Conservation (phyloP, 2,797 vertebrate genomes). For the Chiloscyllium punctatum region DNA sequence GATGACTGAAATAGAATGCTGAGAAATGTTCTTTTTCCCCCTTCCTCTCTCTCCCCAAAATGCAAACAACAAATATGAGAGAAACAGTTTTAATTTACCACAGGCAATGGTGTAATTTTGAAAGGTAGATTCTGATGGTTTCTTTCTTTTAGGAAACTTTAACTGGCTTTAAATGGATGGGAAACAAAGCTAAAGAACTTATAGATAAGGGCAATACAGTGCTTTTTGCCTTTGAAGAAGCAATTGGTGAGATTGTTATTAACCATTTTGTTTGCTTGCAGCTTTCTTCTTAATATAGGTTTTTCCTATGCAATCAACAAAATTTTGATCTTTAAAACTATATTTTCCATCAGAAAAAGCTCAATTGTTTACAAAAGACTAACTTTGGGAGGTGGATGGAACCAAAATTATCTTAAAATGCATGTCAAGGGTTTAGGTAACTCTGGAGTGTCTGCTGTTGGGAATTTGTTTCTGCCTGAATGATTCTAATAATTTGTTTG, state of each 20-base stretch:
- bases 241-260: conserved; percentile 73
- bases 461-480: neutral
- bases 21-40: neutral
- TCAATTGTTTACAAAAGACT: too few species aligned
- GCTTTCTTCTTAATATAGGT: neutral
- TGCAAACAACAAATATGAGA: neutral
- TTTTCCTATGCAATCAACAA: neutral
- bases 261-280: neutral
- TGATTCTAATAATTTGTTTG: neutral
- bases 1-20: neutral
- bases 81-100: neutral
- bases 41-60: neutral
- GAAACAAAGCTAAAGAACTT: conserved; percentile 83
- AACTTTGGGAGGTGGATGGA: too few species aligned
- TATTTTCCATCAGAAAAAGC: neutral
- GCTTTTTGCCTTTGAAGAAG: conserved; percentile 96
- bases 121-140: neutral
- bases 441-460: neutral
- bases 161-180: conserved; percentile 99
- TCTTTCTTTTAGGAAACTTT: conserved; percentile 75
- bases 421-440: neutral
- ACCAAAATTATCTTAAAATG: too few species aligned
- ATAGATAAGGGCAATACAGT: conserved; percentile 82
- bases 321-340: neutral
- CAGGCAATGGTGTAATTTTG: neutral